Conservation (phyloP, 2,797 vertebrate species). For the Heliangelus exortis region DNA sequence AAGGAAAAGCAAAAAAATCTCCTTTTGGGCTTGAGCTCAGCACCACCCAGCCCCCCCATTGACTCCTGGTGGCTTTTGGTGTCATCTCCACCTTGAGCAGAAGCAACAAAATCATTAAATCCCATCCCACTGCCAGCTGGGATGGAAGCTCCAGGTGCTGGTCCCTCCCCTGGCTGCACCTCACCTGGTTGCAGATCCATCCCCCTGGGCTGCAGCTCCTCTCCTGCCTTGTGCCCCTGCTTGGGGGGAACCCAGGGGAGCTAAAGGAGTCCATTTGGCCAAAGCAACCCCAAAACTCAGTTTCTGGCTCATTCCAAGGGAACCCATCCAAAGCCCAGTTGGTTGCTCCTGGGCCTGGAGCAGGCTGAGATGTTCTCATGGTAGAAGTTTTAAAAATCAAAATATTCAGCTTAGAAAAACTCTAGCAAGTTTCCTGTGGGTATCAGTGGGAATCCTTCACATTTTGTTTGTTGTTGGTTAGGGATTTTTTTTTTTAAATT, state of each 20-base stretch:
- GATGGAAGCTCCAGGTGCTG: not conserved
- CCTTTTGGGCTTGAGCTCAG: not conserved
- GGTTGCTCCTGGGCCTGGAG: not conserved
- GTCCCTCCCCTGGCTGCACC: not conserved
- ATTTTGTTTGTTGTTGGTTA: not conserved
- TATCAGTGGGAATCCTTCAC: not conserved
- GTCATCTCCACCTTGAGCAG: not conserved
- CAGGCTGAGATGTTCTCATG: not conserved
- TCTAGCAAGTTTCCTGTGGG: not conserved
- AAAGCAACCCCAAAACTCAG: not conserved
- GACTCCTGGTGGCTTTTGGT: not conserved
- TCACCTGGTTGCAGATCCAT: not conserved
- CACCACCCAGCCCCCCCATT: not conserved
- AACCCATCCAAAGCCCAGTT: not conserved
- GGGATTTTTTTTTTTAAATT: too few relatives aligned
- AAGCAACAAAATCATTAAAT: not conserved
- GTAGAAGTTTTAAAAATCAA: not conserved
- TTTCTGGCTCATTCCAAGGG: rapidly evolving
- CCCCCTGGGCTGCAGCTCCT: not conserved
- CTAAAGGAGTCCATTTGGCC: not conserved
- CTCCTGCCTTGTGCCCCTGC: rapidly evolving
- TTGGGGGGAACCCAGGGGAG: not conserved
- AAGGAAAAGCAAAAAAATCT: not conserved
- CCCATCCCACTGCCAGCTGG: not conserved
- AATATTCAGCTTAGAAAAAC: not conserved